Conservation (phyloP, 2,113 vertebrate genomes). For the Azemiops feae region DNA sequence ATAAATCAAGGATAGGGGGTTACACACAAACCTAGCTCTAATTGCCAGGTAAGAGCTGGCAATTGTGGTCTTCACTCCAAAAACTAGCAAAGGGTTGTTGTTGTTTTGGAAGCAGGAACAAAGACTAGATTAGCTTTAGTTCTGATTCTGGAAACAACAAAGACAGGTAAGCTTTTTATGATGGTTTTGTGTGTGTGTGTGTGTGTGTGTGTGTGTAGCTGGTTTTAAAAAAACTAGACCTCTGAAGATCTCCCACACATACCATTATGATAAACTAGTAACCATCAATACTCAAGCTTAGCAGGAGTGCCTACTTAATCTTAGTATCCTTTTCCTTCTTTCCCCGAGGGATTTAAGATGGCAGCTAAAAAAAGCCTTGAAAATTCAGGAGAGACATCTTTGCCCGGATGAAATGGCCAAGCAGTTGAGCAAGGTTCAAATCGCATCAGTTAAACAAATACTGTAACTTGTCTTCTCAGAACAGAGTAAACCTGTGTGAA, state of each 20-base stretch:
- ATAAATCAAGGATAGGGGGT: neutral
- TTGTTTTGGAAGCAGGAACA: neutral
- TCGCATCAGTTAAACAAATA: neutral
- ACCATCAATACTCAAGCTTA: neutral
- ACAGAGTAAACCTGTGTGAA: neutral
- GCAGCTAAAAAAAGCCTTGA: neutral
- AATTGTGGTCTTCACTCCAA: neutral
- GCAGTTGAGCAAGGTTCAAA: neutral
- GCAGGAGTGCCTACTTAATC: neutral
- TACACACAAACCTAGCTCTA: neutral
- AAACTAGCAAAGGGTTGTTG: neutral
- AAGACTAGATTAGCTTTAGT: neutral
- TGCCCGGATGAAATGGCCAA: neutral
- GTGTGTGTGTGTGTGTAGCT: neutral
- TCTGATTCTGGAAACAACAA: neutral
- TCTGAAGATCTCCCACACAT: neutral
- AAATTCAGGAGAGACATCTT: neutral
- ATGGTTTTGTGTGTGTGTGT: neutral
- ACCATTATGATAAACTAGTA: neutral
- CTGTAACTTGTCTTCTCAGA: neutral
- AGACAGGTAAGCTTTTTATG: neutral
- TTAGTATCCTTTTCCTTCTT: neutral
- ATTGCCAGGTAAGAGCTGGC: neutral
- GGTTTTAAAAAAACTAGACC: neutral
- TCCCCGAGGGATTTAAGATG: neutral